A percentile compares a stretch with the other conserved stretches of the same genome.
phyloP scores from a whole-genome alignment of 2,113 vertebrate species.

The Polyodon spathula region DNA sequence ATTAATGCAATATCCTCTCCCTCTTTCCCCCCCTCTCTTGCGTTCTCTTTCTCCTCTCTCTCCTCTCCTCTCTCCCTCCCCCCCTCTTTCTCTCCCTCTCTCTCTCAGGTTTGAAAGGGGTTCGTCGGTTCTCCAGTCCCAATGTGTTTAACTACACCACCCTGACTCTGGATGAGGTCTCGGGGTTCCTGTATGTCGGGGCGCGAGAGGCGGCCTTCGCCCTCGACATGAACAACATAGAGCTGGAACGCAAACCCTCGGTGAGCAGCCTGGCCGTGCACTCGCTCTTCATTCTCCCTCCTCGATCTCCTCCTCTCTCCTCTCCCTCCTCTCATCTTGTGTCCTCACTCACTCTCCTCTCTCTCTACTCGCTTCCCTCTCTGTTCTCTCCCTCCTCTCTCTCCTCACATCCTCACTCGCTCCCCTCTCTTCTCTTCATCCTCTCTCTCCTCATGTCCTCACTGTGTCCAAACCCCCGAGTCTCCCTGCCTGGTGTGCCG shows the following conservation, averaged over 20 bases:
- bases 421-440: not conserved
- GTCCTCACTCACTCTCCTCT: too few relatives aligned
- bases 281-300: not conserved
- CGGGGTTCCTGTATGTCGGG: conserved; percentile 73
- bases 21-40: too few relatives aligned
- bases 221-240: conserved; percentile 68
- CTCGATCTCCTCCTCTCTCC: not conserved
- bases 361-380: too few relatives aligned
- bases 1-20: not conserved
- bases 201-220: conserved; percentile 80
- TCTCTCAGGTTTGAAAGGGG: conserved; percentile 58
- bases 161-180: conserved; percentile 71
- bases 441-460: too few relatives aligned
- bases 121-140: conserved; percentile 62
- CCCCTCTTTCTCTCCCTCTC: too few relatives aligned
- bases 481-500: too few relatives aligned
- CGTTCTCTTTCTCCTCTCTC: too few relatives aligned
- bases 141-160: conserved; percentile 83
- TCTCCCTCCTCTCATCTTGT: too few relatives aligned
- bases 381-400: too few relatives aligned
- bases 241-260: conserved; percentile 68
- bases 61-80: not conserved
- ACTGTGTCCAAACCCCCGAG: too few relatives aligned
- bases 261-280: conserved; percentile 52
- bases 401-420: not conserved